phyloP scores from a whole-genome alignment of 2,113 vertebrate genomes.

The Orientallactaga bullata region DNA sequence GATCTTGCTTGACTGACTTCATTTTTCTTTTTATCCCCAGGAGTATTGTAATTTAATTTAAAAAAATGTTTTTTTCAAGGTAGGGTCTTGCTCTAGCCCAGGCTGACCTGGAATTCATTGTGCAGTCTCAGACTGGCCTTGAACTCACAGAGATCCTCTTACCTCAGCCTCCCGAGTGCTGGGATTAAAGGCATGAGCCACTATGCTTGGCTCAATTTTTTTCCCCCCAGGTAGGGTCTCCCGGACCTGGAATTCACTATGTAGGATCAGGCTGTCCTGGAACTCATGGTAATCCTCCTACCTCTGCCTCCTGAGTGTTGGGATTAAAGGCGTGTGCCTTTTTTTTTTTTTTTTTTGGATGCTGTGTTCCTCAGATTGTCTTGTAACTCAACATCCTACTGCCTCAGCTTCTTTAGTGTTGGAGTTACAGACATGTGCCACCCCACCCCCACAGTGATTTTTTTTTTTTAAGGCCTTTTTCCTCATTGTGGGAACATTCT shows the following conservation, averaged over 20 bases:
- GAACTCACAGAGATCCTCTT: not conserved
- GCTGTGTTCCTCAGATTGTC: no score
- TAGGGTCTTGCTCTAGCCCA: not conserved
- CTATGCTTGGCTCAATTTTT: no score
- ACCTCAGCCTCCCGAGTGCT: not conserved
- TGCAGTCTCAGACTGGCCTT: not conserved
- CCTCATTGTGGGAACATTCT: slow-evolving; percentile 13
- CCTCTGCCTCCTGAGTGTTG: no score
- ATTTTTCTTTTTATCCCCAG: not conserved
- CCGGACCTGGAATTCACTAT: no score
- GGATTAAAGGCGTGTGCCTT: no score
- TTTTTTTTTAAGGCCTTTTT: slow-evolving; percentile 33
- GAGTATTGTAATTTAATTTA: not conserved
- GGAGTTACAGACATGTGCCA: not conserved
- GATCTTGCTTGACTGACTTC: not conserved
- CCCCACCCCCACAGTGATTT: no score
- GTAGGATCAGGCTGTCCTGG: no score
- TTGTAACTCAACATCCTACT: not conserved
- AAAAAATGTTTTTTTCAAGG: not conserved
- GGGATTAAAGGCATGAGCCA: not conserved
- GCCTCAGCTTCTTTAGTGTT: not conserved
- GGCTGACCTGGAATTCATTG: not conserved
- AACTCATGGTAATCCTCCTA: no score
- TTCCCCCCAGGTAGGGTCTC: no score
- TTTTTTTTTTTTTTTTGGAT: no score